Evolutionary conservation across 2,888 invertebrate genomes (phyloP).

Genomic region (Hirtodrosophila trivittata): DNA sequence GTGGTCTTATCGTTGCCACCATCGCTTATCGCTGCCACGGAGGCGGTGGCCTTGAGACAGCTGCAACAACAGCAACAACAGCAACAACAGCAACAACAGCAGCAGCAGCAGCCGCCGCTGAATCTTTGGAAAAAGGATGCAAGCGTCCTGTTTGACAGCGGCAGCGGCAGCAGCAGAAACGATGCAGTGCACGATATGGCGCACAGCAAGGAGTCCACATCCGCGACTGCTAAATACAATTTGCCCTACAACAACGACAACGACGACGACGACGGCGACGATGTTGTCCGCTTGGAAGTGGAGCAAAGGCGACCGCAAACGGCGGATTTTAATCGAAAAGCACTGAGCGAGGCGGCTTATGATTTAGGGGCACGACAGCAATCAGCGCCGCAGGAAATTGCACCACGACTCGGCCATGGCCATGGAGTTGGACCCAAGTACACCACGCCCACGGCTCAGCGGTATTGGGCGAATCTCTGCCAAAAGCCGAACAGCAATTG

Average conservation of each 20-base stretch:
- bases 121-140: slow-evolving; percentile 72
- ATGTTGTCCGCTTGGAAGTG: slow-evolving; percentile 20
- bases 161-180: slow-evolving; percentile 27
- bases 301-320: slow-evolving; percentile 23
- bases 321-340: slow-evolving; percentile 73
- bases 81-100: slow-evolving; percentile 29
- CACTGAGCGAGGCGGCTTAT: slow-evolving; percentile 50
- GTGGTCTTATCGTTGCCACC: slow-evolving; percentile 82
- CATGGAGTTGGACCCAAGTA: slow-evolving; percentile 36
- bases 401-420: slow-evolving; percentile 32
- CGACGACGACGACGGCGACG: slow-evolving; percentile 10
- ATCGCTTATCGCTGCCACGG: slow-evolving; percentile 80
- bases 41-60: slow-evolving; percentile 77
- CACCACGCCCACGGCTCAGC: slow-evolving; percentile 63
- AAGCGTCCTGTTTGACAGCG: slow-evolving; percentile 69
- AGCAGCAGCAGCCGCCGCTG: slow-evolving; percentile 19
- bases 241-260: slow-evolving; percentile 22
- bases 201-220: slow-evolving; percentile 46
- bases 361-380: slow-evolving; percentile 71
- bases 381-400: slow-evolving; percentile 74
- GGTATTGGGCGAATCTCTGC: slow-evolving; percentile 74
- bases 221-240: slow-evolving; percentile 45
- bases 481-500: slow-evolving; percentile 63
- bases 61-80: slow-evolving; percentile 37
- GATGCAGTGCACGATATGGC: slow-evolving; percentile 59